Percentiles rank a stretch among this genome's conserved stretches.
These are phyloP conservation scores for Lasioglossum lativentre DNA, from an alignment of 2,888 invertebrate genomes.

Conservation along the genomic window DNA sequence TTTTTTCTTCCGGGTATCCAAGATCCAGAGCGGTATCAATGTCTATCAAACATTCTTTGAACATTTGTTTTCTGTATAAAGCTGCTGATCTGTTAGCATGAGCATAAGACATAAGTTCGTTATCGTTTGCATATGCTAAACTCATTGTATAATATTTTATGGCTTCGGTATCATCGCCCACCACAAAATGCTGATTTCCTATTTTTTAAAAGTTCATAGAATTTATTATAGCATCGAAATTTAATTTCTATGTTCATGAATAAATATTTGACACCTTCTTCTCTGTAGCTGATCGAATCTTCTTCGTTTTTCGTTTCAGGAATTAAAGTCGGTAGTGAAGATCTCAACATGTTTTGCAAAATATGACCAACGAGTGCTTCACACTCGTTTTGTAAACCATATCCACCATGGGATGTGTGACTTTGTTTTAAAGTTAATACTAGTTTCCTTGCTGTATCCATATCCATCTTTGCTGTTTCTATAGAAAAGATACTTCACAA, in stretches of 20 bases:
- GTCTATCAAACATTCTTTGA: constrained; percentile 81
- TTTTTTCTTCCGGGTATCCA: constrained; percentile 81
- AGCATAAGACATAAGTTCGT: constrained; percentile 80
- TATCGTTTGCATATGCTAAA: constrained; percentile 79
- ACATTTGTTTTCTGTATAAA: constrained; percentile 79
- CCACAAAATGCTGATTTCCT: constrained; percentile 82
- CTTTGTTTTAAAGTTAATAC: constrained; percentile 78
- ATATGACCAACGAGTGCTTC: constrained; percentile 80
- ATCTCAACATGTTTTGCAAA: constrained; percentile 80
- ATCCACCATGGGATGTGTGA: constrained; percentile 77
- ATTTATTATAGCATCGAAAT: constrained; percentile 9
- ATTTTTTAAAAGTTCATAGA: constrained; percentile 17
- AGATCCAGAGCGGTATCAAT: constrained; percentile 78
- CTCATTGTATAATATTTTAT: constrained; percentile 82
- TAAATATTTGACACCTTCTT: constrained; percentile 77
- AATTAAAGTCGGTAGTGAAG: constrained; percentile 77
- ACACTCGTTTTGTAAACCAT: constrained; percentile 81
- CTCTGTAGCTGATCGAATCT: constrained; percentile 77
- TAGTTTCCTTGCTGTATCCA: constrained; percentile 80
- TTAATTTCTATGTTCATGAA: background rate
- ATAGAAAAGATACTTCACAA: constrained; percentile 2
- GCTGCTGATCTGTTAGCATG: constrained; percentile 83
- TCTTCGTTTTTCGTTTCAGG: constrained; percentile 78
- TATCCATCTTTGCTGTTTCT: constrained; percentile 52
- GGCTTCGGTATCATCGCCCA: constrained; percentile 81